Evolutionary conservation across 1,140 invertebrate species (phyloP).

Genomic region (Pygmarrhopalites habei): DNA sequence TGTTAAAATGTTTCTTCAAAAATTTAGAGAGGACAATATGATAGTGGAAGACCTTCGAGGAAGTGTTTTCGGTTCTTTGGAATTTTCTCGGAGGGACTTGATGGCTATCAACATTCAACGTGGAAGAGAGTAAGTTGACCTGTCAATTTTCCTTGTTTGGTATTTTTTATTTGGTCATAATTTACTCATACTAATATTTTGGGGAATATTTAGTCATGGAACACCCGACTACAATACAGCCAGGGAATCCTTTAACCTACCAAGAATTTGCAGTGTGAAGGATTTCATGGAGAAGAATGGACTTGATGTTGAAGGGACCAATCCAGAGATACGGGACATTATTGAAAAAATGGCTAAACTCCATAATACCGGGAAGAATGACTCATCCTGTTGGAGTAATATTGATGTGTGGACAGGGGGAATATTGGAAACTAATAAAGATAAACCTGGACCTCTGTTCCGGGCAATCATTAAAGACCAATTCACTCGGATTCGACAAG

Average conservation of each 20-base stretch:
- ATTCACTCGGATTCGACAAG: conserved; percentile 51
- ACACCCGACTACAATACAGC: conserved; percentile 55
- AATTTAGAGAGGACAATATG: conserved; percentile 51
- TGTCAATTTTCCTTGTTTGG: conserved; percentile 43
- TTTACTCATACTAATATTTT: not conserved
- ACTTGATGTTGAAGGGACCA: conserved; percentile 29
- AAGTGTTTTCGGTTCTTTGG: conserved; percentile 57
- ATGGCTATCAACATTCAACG: conserved; percentile 61
- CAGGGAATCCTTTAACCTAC: conserved; percentile 49
- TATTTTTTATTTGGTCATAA: not conserved
- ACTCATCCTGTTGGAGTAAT: conserved; percentile 44
- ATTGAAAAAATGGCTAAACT: conserved; percentile 25
- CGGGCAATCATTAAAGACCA: conserved; percentile 50
- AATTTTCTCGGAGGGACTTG: conserved; percentile 60
- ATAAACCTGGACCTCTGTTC: conserved; percentile 57
- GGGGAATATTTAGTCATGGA: too few relatives aligned
- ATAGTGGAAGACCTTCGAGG: conserved; percentile 59
- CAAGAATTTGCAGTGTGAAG: conserved; percentile 38
- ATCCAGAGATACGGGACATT: conserved; percentile 1
- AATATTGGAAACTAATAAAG: conserved; percentile 54
- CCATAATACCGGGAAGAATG: conserved; percentile 8
- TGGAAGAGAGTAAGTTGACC: too few relatives aligned
- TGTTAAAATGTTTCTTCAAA: too few relatives aligned
- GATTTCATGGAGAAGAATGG: conserved; percentile 42
- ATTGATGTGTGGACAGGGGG: conserved; percentile 64